Conservation (phyloP, 2,113 vertebrate genomes). For the Gnathochromis pfefferi region DNA sequence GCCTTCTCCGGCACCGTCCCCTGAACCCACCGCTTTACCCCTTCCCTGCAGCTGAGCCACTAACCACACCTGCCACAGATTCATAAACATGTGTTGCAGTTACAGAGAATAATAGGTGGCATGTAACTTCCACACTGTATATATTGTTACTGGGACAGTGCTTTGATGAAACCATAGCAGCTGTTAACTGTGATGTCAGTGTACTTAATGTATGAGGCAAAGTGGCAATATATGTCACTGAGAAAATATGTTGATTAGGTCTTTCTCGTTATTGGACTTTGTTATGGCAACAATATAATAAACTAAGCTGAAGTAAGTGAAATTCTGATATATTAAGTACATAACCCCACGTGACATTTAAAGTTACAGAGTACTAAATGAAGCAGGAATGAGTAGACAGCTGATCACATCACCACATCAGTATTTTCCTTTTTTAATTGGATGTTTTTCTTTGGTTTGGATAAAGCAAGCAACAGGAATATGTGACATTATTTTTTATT, state of each 20-base stretch:
- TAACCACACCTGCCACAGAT: background rate
- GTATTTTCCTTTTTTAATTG: accelerated
- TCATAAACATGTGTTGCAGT: background rate
- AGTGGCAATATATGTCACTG: background rate
- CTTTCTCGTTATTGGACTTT: background rate
- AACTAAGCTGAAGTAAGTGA: background rate
- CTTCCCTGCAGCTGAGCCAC: background rate
- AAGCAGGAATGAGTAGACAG: background rate
- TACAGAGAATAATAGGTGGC: background rate
- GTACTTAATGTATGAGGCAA: accelerated
- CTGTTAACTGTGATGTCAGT: background rate
- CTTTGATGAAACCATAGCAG: background rate
- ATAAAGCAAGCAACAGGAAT: background rate
- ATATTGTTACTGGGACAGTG: background rate
- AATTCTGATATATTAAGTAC: background rate
- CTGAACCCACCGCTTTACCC: background rate
- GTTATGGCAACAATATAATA: background rate
- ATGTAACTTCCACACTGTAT: accelerated
- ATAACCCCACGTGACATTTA: background rate
- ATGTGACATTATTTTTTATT: background rate
- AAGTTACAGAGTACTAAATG: background rate
- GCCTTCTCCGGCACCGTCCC: background rate
- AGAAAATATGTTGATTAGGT: background rate
- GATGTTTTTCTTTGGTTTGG: background rate
- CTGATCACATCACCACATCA: background rate